phyloP scores from a whole-genome alignment of 2,113 vertebrate species.

The Glaucidium brasilianum region DNA sequence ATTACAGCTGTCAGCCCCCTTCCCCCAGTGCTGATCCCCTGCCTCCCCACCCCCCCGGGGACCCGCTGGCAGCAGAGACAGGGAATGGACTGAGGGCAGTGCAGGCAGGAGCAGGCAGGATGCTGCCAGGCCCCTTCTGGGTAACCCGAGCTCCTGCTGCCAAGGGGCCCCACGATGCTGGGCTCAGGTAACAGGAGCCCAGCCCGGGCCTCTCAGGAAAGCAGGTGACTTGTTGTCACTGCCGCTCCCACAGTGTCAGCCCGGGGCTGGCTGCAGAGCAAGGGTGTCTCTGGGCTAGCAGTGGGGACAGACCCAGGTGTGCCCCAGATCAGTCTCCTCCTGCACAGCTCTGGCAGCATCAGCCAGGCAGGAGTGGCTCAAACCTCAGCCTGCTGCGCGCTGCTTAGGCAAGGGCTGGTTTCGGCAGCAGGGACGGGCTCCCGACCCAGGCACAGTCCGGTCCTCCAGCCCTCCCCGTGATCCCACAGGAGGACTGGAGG shows the following conservation, averaged over 20 bases:
- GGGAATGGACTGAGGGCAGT: background rate
- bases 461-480: fast-evolving
- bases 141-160: background rate
- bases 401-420: background rate
- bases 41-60: background rate
- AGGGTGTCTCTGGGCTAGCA: too few relatives aligned
- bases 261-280: fast-evolving
- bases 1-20: background rate
- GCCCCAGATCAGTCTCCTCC: background rate
- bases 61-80: background rate
- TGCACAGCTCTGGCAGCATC: fast-evolving
- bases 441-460: fast-evolving
- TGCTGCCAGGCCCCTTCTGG: background rate
- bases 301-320: fast-evolving
- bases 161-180: background rate
- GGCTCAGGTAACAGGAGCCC: slow-evolving; percentile 38
- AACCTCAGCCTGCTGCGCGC: fast-evolving
- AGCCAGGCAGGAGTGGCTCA: background rate
- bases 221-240: background rate
- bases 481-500: background rate
- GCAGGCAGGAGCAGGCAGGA: background rate
- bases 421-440: background rate
- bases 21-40: background rate
- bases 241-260: background rate
- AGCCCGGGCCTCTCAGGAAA: background rate